Base-by-base conservation (phyloP, 2,888 invertebrate genomes). In the Latrodectus hesperus region DNA sequence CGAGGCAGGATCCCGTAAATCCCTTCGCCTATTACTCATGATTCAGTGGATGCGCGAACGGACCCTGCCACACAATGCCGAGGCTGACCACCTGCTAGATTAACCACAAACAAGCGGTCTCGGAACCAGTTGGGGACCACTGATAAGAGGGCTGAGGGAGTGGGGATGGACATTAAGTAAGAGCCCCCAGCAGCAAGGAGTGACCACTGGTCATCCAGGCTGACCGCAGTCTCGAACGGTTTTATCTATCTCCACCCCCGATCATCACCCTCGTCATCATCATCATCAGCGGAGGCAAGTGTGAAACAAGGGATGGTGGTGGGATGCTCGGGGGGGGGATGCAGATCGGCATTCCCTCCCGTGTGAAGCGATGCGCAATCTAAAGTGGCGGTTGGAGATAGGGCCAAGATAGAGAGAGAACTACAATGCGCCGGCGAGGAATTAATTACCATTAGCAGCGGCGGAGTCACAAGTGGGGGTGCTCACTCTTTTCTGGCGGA, bases 391-490 rank as follows among this genome's bases (percentile, higher is more conserved):
- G 76, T 68, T 71, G 83, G 83, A 83, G 83, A 80, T 80, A 80
- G 71, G 65, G 80, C 72, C 64, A 68, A 77, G 77, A 77, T 68
- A 76, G 73, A 74, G 77, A 77, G 72, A 51, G 64, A 67, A 65
- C 65, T 71, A 84, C 84, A 77, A 84, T 84, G 77, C 72, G 77
- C 38, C 72, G 49, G 68, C 68, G 82, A 78, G 84, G 84, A 84
- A 84, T 84, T 84, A 84, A 84, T 84, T 84, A 84, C 84, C 84
- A 84, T 84, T 84, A 84, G 84, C 84, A 84, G 77, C 77, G 77
- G 84, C 60, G 73, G 64, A 80, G 85, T 86, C 80, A 80, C 80
- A 74, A 71, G 85, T 78, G 84, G 77, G 70, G 84, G 60, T 49
- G 67, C 80, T 53, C 71, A 52, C 85, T 75, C 86, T 81, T 81